These are phyloP conservation scores for Tenebrosternarchus preto DNA, from an alignment of 2,113 vertebrate species.

Conservation along the genomic window DNA sequence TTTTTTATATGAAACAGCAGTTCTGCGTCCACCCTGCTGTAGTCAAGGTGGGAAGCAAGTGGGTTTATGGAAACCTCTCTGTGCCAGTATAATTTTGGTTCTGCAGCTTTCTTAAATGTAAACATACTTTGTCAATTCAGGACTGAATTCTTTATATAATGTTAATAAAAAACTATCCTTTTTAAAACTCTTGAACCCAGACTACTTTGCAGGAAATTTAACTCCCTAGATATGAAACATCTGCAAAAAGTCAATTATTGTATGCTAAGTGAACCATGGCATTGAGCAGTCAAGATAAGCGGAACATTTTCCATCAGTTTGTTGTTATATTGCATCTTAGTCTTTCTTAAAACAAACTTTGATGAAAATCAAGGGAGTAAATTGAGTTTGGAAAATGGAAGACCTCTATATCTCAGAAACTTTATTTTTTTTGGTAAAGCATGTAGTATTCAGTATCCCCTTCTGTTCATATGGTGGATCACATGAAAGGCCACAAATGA, in stretches of 20 bases:
- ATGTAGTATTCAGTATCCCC: slow-evolving; percentile 1
- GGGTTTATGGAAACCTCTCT: background rate
- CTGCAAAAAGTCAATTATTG: slow-evolving; percentile 34
- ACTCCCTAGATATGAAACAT: slow-evolving; percentile 15
- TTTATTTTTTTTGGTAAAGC: background rate
- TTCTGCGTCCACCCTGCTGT: slow-evolving; percentile 14
- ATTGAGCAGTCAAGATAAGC: slow-evolving; percentile 17
- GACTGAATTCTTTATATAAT: slow-evolving; percentile 18
- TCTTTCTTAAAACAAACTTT: slow-evolving; percentile 26
- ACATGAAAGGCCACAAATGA: background rate
- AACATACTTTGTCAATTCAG: slow-evolving; percentile 1
- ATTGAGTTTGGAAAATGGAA: background rate
- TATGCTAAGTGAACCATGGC: slow-evolving; percentile 30
- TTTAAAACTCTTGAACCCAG: slow-evolving; percentile 12
- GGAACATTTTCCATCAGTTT: slow-evolving; percentile 30
- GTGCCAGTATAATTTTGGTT: background rate
- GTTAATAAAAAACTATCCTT: slow-evolving; percentile 20
- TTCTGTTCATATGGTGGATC: background rate
- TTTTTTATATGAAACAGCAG: slow-evolving; percentile 47
- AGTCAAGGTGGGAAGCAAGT: slow-evolving; percentile 5
- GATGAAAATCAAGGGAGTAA: slow-evolving; percentile 16
- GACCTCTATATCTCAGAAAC: background rate
- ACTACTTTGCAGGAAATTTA: slow-evolving; percentile 23
- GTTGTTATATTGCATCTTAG: slow-evolving; percentile 9
- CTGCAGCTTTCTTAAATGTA: background rate